Evolutionary conservation across 2,797 vertebrate genomes (phyloP).

Genomic region (Acomys russatus): DNA sequence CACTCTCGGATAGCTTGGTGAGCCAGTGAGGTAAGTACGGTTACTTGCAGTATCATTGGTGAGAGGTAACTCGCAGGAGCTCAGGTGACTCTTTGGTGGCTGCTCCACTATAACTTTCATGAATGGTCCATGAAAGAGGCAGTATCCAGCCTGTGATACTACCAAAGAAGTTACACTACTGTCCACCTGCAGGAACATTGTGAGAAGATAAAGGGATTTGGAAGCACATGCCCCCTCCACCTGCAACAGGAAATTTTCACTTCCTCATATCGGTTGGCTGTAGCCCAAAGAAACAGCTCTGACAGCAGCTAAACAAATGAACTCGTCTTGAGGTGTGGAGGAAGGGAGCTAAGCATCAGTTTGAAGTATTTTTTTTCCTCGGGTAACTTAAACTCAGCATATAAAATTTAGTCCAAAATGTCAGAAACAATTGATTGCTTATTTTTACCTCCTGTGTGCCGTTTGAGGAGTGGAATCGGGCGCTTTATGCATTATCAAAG

Average conservation of each 20-base stretch:
- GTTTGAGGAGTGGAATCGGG: conserved; percentile 60
- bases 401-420: conserved; percentile 63
- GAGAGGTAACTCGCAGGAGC: neutral
- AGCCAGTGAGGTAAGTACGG: neutral
- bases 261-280: neutral
- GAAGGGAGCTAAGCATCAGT: neutral
- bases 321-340: no score
- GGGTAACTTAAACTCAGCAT: conserved; percentile 24
- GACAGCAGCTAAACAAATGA: neutral
- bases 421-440: conserved; percentile 68
- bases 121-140: neutral
- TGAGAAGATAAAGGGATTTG: neutral
- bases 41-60: neutral
- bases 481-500: conserved; percentile 74
- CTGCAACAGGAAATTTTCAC: neutral
- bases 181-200: neutral
- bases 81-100: neutral
- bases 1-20: no score
- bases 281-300: neutral
- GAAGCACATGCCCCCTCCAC: neutral
- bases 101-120: neutral
- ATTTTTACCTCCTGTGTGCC: conserved; percentile 41
- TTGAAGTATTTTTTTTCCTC: conserved; percentile 54
- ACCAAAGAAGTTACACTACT: neutral
- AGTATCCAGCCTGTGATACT: neutral